A percentile compares a stretch with the other conserved stretches of the same genome.
These are phyloP conservation scores for Steinernema khuongi DNA, from an alignment of 1,140 invertebrate species.

Conservation along the genomic window DNA sequence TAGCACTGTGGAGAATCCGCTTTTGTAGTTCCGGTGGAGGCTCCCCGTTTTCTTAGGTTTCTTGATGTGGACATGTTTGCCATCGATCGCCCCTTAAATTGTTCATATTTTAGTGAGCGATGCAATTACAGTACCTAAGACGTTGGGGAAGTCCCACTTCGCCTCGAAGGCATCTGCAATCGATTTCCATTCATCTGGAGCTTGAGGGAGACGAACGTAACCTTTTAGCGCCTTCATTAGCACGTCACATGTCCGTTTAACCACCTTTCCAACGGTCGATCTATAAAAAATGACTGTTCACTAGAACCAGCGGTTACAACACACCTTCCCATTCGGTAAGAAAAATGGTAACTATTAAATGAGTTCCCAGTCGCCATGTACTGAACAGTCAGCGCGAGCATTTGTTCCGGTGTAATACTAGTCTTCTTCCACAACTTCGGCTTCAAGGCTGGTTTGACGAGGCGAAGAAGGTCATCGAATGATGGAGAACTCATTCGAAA, in stretches of 20 bases:
- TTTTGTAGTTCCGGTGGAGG: constrained; percentile 59
- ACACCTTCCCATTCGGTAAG: neutral
- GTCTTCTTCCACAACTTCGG: neutral
- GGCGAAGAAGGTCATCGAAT: neutral
- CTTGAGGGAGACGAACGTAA: neutral
- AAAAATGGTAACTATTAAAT: neutral
- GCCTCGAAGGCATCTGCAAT: neutral
- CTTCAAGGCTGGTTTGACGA: neutral
- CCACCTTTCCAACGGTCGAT: neutral
- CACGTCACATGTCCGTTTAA: neutral
- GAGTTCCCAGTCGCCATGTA: neutral
- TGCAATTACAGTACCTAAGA: neutral
- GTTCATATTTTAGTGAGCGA: neutral
- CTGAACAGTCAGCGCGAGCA: neutral
- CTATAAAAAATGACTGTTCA: neutral
- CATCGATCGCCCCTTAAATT: constrained; percentile 52
- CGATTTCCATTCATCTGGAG: neutral
- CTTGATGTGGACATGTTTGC: constrained; percentile 58
- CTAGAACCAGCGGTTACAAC: neutral
- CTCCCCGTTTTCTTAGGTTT: constrained; percentile 53
- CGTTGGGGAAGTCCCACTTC: neutral
- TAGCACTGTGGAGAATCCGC: constrained; percentile 54
- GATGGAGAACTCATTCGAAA: neutral
- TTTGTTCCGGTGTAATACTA: neutral
- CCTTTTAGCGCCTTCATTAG: neutral